Evolutionary conservation across 2,113 vertebrate genomes (phyloP), one percentile per base, ranked within the genome.

Genomic region (Lasiurus borealis): DNA sequence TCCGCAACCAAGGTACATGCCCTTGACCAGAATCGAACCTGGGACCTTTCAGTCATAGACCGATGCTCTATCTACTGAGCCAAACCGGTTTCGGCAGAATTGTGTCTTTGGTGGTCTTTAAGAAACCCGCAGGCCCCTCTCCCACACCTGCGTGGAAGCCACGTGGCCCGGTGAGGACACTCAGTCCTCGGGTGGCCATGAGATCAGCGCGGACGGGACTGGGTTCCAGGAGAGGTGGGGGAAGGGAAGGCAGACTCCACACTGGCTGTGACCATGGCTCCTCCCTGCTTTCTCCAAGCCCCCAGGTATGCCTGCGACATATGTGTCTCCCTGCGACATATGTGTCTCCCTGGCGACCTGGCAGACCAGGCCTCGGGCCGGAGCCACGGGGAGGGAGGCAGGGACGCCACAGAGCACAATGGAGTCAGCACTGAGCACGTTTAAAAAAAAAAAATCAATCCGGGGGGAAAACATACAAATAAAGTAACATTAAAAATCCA

Each of bases 391-490:
- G 50, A 83, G 95, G 54, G 77, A 31, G 44, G 62, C n/a, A 46
- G 6, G 18, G 46, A 23, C 1, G 0, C 48, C 16, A 46, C 11
- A 29, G 85, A 31, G 15, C 59, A 52, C 90, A 62, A 48, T 0
- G 27, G 64, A 87, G 93, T 96, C 88, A 87, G 95, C 88, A 90
- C 7, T 2, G 71, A 90, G 29, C 5, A 40, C 92, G 69, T 94
- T 85, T 48, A 0, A n/a, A 93, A 92, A 90, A 97, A 92, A 93
- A 92, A 90, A 97, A 92, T 96, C 96, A 86, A 66, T 96, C 1
- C 16, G 31, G 48, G 34, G n/a, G 31, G 31, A 76, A 76, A 40
- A 40, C 40, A 31, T 13, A 72, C 34, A 34, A 36, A 48, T 23
- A 72, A 69, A 34, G 21, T 46, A 46, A 75, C 46, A 16, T 0